These are phyloP conservation scores for Trypoxylus dichotomus DNA, from an alignment of 1,140 invertebrate genomes.

Conservation along the genomic window DNA sequence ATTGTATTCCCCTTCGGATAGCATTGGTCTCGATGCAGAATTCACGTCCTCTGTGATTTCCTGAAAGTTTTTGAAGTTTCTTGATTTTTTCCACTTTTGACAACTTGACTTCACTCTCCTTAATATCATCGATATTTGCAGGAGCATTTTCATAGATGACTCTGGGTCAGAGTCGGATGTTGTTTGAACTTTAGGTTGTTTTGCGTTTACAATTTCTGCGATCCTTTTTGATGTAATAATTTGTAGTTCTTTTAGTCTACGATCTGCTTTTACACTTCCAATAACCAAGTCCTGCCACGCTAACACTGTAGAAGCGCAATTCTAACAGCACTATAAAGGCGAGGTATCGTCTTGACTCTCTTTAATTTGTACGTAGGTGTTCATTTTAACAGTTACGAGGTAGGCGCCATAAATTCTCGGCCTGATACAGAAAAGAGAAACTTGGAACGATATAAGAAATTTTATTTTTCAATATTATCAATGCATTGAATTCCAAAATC, in stretches of 20 bases:
- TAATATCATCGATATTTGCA: not conserved
- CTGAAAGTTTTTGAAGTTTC: not conserved
- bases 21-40: not conserved
- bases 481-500: no score
- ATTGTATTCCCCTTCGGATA: not conserved
- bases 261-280: conserved; percentile 61
- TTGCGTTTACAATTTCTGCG: not conserved
- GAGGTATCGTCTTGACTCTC: conserved; percentile 59
- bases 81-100: not conserved
- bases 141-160: conserved; percentile 33
- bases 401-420: no score
- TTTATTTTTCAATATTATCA: no score
- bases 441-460: no score
- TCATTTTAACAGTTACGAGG: conserved; percentile 59
- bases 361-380: conserved; percentile 60
- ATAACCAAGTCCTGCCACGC: conserved; percentile 65
- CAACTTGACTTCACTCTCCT: not conserved
- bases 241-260: conserved; percentile 50
- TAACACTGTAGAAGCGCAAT: conserved; percentile 64
- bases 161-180: conserved; percentile 29
- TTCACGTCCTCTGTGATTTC: not conserved
- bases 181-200: not conserved
- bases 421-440: no score
- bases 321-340: conserved; percentile 64
- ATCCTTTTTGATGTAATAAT: conserved; percentile 7